Evolutionary conservation across 2,113 vertebrate species (phyloP).

Genomic region (Malaclemys terrapin): DNA sequence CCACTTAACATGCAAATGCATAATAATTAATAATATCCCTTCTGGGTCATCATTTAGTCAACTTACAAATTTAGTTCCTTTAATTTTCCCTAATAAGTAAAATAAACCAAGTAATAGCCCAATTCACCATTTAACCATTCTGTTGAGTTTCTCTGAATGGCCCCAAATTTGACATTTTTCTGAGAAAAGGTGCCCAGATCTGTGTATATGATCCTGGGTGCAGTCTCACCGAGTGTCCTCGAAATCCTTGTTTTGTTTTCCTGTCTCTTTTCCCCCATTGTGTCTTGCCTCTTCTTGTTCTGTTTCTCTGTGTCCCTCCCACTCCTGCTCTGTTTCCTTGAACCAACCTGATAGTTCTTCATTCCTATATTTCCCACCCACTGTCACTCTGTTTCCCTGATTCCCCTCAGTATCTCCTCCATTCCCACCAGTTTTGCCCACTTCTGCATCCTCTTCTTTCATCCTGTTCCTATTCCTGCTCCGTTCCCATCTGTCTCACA

Average conservation of each 20-base stretch:
- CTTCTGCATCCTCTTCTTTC: not conserved
- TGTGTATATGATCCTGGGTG: not conserved
- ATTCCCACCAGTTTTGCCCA: not conserved
- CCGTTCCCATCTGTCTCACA: not conserved
- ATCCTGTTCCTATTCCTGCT: not conserved
- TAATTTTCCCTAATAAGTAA: not conserved
- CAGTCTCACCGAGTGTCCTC: conserved; percentile 21
- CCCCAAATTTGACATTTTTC: not conserved
- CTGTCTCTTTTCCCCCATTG: conserved; percentile 39
- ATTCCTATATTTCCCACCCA: not conserved
- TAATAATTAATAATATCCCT: not conserved
- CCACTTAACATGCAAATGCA: not conserved
- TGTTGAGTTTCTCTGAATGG: not conserved
- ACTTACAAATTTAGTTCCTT: not conserved
- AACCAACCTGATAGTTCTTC: not conserved
- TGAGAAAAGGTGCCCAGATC: not conserved
- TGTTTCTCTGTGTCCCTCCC: conserved; percentile 28
- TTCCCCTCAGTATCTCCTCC: not conserved
- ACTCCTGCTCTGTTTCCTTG: conserved; percentile 37
- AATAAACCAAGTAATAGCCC: not conserved
- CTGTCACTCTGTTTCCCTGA: not conserved
- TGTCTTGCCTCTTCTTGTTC: conserved; percentile 51
- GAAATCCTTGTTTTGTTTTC: not conserved
- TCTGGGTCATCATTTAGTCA: conserved; percentile 7
- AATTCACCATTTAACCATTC: not conserved